A percentile compares a stretch with the other conserved stretches of the same genome.
These are phyloP conservation scores for Intellagama lesueurii DNA, from an alignment of 2,797 vertebrate species.

Conservation along the genomic window DNA sequence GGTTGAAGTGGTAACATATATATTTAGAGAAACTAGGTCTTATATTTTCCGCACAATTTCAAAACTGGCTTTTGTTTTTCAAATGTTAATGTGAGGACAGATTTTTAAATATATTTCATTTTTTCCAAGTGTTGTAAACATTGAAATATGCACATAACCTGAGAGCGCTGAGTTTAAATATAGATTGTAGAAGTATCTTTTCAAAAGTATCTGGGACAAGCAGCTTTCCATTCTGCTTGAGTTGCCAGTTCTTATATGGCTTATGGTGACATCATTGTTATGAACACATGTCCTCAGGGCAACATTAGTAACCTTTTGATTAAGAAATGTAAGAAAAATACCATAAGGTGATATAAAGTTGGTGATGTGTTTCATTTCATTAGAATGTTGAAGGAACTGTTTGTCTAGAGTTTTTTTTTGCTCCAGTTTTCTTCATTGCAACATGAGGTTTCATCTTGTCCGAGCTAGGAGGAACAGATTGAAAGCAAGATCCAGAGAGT, in stretches of 20 bases:
- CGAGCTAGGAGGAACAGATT: background rate
- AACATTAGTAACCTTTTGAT: background rate
- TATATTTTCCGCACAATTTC: background rate
- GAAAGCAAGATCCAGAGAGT: background rate
- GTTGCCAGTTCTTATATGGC: background rate
- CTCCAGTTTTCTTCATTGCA: background rate
- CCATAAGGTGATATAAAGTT: background rate
- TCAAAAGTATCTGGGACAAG: background rate
- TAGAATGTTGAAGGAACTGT: background rate
- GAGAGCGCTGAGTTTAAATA: background rate
- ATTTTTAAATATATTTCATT: background rate
- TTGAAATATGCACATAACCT: background rate
- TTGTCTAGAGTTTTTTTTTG: background rate
- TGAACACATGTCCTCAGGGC: background rate
- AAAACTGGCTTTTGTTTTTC: background rate
- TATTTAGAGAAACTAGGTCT: background rate
- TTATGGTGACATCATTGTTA: background rate
- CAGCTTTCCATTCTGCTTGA: background rate
- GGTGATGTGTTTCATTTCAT: background rate
- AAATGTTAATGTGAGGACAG: no score
- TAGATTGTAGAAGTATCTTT: background rate
- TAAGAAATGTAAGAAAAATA: background rate
- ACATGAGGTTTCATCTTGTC: background rate
- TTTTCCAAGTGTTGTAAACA: background rate
- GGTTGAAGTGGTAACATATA: background rate